Evolutionary conservation across 2,797 vertebrate species (phyloP).

Genomic region (Bovichtus variegatus): DNA sequence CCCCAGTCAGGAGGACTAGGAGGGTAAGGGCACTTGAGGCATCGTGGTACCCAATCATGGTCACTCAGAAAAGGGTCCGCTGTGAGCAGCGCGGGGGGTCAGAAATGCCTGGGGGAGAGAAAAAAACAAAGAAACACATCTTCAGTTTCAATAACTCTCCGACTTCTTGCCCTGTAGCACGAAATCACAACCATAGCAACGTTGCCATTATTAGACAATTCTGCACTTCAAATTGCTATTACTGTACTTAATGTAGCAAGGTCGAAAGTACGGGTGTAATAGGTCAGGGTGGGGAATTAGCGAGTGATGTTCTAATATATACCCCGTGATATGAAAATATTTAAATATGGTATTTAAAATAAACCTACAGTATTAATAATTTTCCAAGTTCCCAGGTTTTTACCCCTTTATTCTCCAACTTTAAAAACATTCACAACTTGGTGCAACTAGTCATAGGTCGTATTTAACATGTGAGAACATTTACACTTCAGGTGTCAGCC

Average conservation of each 20-base stretch:
- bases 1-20: constrained; percentile 72
- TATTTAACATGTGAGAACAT: too few relatives aligned
- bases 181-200: neutral
- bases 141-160: neutral
- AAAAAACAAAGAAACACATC: constrained; percentile 14
- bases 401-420: too few relatives aligned
- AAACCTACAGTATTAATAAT: too few relatives aligned
- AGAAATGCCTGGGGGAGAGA: constrained; percentile 42
- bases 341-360: too few relatives aligned
- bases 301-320: neutral
- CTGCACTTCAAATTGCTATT: too few relatives aligned
- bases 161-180: neutral
- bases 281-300: neutral
- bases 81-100: constrained; percentile 4
- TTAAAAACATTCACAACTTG: too few relatives aligned
- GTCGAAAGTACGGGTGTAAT: too few relatives aligned
- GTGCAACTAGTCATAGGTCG: too few relatives aligned
- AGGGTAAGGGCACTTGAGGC: constrained; percentile 71
- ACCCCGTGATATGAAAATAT: neutral
- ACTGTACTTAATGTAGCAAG: too few relatives aligned
- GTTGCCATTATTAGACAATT: neutral
- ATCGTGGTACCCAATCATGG: constrained; percentile 67
- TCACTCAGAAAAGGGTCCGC: constrained; percentile 39
- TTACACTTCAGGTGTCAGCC: too few relatives aligned
- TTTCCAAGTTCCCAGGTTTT: too few relatives aligned